Percentiles rank a stretch among this genome's conserved stretches.
Evolutionary conservation across 2,888 invertebrate species (phyloP).

Genomic region (Lordiphosa fenestrarum): DNA sequence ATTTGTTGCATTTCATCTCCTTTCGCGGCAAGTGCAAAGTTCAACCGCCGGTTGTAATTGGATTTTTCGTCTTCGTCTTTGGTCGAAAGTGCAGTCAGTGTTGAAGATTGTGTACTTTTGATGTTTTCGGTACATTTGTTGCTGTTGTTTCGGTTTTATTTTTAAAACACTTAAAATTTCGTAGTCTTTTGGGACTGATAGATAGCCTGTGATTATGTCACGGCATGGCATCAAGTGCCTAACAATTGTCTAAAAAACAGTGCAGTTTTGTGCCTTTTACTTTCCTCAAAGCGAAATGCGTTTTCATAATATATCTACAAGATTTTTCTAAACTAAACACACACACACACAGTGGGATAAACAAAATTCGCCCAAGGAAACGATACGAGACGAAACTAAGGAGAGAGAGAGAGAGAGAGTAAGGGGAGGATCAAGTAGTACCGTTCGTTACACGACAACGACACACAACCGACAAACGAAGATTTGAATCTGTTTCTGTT

Average conservation of each 20-base stretch:
- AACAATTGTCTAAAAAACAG: constrained; percentile 39
- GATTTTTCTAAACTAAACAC: constrained; percentile 26
- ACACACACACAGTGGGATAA: constrained; percentile 44
- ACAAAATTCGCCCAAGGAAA: constrained; percentile 60
- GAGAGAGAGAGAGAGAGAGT: not conserved
- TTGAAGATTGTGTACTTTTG: constrained; percentile 23
- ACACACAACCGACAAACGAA: constrained; percentile 80
- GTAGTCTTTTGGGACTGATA: constrained; percentile 20
- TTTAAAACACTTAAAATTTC: constrained; percentile 43
- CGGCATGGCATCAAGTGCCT: constrained; percentile 29
- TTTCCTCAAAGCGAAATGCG: constrained; percentile 8
- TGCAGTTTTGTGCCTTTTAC: constrained; percentile 6
- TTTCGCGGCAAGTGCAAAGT: constrained; percentile 47
- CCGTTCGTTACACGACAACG: constrained; percentile 61
- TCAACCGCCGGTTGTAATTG: constrained; percentile 21
- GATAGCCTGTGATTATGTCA: constrained; percentile 56
- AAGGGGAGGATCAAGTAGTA: constrained; percentile 39
- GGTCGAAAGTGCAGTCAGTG: constrained; percentile 10
- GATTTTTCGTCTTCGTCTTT: not conserved
- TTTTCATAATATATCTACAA: constrained; percentile 20
- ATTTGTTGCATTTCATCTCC: constrained; percentile 17
- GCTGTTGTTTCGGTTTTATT: constrained; percentile 34
- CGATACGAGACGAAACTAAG: not conserved
- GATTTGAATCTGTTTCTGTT: constrained; percentile 76
- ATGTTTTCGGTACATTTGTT: constrained; percentile 21